These are phyloP conservation scores for Chironomus riparius DNA, from an alignment of 2,888 invertebrate genomes.

Conservation along the genomic window DNA sequence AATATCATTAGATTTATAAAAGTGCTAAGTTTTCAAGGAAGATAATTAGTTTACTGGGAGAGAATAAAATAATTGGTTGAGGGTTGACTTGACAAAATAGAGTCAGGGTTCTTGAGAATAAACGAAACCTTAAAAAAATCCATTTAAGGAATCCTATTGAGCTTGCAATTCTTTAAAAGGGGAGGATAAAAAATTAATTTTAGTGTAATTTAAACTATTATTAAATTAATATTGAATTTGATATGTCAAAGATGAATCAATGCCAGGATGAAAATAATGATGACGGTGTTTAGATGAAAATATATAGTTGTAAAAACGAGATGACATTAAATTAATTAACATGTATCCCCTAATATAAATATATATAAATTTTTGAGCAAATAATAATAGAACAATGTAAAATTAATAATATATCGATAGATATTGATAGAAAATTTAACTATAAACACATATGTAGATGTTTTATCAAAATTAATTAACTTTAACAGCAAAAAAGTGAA, in stretches of 20 bases:
- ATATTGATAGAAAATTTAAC: neutral
- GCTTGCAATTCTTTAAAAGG: neutral
- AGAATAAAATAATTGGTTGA: neutral
- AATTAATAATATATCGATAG: neutral
- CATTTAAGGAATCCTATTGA: neutral
- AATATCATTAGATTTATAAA: conserved; percentile 12
- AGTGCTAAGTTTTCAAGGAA: conserved; percentile 2
- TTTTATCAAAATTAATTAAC: neutral
- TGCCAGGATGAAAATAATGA: neutral
- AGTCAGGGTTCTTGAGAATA: neutral
- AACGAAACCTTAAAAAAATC: neutral
- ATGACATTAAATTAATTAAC: neutral
- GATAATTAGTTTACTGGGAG: neutral
- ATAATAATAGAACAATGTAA: neutral
- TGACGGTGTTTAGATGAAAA: neutral
- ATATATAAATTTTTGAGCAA: neutral
- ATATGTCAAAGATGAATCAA: neutral
- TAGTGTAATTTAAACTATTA: neutral
- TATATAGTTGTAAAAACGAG: neutral
- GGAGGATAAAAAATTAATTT: neutral
- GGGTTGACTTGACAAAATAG: neutral
- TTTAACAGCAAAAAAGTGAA: no score
- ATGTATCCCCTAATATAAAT: neutral
- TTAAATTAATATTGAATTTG: neutral
- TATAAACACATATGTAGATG: neutral